Evolutionary conservation across 2,113 vertebrate genomes (phyloP).

Genomic region (Mirounga angustirostris): DNA sequence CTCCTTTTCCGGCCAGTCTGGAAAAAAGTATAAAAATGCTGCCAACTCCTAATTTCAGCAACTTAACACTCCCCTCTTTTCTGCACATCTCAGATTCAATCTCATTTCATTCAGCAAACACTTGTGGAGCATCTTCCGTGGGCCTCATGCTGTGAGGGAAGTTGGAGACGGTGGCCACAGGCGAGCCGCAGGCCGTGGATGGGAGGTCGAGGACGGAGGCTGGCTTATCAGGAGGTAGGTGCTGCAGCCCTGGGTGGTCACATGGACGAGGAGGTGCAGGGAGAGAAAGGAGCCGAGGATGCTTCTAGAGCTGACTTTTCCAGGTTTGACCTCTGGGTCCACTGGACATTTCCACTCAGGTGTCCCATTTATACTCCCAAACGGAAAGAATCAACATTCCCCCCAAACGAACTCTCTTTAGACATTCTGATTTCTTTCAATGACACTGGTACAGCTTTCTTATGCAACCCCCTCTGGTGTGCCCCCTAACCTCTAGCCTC

Average conservation of each 20-base stretch:
- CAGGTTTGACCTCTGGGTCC: neutral
- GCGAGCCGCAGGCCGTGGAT: rapidly evolving
- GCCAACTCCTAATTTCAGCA: neutral
- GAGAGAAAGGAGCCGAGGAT: neutral
- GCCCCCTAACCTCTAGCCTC: neutral
- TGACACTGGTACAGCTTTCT: rapidly evolving
- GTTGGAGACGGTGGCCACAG: rapidly evolving
- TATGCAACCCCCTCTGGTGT: too few relatives aligned
- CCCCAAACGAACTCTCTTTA: neutral
- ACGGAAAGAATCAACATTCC: neutral
- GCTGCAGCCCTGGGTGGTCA: neutral
- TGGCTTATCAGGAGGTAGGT: neutral
- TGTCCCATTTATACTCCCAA: neutral
- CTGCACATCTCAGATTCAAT: rapidly evolving
- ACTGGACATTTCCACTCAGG: neutral
- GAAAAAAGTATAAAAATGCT: neutral
- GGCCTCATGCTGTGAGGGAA: rapidly evolving
- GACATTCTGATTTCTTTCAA: neutral
- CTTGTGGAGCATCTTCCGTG: neutral
- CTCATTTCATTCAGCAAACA: too few relatives aligned
- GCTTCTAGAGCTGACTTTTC: neutral
- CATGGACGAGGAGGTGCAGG: rapidly evolving
- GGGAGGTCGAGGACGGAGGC: rapidly evolving
- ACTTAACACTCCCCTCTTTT: too few relatives aligned
- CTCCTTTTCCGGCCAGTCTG: neutral